Percentiles rank a stretch among this genome's conserved stretches.
Conservation (phyloP, 2,113 vertebrate genomes). For the Rhea americana region DNA sequence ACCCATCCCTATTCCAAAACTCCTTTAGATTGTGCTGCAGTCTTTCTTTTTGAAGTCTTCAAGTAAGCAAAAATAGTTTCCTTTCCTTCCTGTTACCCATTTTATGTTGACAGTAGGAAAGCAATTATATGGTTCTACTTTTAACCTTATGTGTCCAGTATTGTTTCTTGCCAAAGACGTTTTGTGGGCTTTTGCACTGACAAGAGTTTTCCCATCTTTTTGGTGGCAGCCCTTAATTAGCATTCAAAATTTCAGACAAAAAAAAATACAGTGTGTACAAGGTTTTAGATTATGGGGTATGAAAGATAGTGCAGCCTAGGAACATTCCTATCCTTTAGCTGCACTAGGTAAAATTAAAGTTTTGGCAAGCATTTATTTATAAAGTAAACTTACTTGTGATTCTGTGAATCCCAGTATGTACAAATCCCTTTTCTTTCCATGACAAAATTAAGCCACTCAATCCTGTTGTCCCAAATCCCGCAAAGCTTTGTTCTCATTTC, state of each 20-base stretch:
- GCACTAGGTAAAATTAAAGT: rapidly evolving
- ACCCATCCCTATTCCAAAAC: constrained; percentile 5
- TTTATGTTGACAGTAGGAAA: constrained; percentile 35
- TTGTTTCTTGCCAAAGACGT: not conserved
- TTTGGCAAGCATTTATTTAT: not conserved
- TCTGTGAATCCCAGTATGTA: not conserved
- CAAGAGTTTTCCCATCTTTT: not conserved
- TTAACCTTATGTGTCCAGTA: not conserved
- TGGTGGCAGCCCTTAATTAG: not conserved
- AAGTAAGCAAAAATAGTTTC: constrained; percentile 46
- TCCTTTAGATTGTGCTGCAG: constrained; percentile 17
- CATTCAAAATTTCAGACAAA: not conserved
- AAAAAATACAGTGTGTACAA: not conserved
- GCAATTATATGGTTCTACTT: constrained; percentile 11
- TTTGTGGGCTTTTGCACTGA: constrained; percentile 1
- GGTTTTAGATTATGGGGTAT: not conserved
- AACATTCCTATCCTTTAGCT: not conserved
- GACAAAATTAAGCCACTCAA: not conserved
- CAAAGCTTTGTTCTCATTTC: not conserved
- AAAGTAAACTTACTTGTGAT: not conserved
- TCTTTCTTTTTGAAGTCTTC: constrained; percentile 55
- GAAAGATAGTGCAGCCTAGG: not conserved
- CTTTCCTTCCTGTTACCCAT: constrained; percentile 50
- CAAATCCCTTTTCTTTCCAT: not conserved
- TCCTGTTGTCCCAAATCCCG: not conserved